phyloP scores from a whole-genome alignment of 2,888 invertebrate species.

The Nesidiocoris tenuis region DNA sequence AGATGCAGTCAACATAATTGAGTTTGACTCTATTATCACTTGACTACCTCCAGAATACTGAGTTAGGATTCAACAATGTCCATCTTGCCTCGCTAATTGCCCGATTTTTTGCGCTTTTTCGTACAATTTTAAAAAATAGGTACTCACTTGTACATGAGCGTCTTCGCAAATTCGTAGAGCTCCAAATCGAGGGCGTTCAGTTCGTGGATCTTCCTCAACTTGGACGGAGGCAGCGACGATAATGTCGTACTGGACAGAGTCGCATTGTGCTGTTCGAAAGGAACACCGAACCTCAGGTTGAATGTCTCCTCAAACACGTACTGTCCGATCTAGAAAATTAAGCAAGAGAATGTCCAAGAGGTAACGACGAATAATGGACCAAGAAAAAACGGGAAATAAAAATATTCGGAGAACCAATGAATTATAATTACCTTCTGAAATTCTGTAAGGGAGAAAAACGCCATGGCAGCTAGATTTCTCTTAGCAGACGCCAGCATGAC shows the following conservation, averaged over 20 bases:
- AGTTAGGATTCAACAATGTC: no score
- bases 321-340: slow-evolving; percentile 68
- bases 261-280: slow-evolving; percentile 89
- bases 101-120: no score
- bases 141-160: slow-evolving; percentile 71
- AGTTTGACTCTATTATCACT: no score
- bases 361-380: no score
- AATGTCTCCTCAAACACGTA: slow-evolving; percentile 94
- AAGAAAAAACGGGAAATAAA: no score
- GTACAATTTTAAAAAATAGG: not conserved
- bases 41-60: no score
- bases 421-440: slow-evolving; percentile 71
- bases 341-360: no score
- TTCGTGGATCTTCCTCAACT: slow-evolving; percentile 71
- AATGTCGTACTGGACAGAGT: slow-evolving; percentile 83
- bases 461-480: slow-evolving; percentile 89
- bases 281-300: slow-evolving; percentile 82
- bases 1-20: no score
- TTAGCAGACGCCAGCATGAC: slow-evolving; percentile 94
- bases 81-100: no score
- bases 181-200: slow-evolving; percentile 88
- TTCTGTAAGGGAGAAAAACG: slow-evolving; percentile 96
- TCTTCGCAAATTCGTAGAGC: slow-evolving; percentile 89
- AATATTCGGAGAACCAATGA: not conserved
- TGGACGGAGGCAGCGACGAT: slow-evolving; percentile 71